These are phyloP conservation scores for Ophonus ardosiacus DNA, from an alignment of 2,888 invertebrate species.

Conservation along the genomic window DNA sequence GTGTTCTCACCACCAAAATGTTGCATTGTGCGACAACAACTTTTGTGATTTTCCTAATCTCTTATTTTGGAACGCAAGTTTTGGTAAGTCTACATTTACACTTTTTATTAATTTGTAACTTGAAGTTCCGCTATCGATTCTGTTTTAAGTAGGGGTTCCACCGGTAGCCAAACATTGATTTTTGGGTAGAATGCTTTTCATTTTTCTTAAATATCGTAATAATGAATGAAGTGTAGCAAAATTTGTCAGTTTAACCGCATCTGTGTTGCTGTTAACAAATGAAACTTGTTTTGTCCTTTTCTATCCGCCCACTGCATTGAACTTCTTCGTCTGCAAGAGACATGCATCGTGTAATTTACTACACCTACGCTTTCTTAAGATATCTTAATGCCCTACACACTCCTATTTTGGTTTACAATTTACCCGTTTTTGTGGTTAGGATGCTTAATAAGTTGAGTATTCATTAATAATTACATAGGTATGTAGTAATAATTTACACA, in stretches of 20 bases:
- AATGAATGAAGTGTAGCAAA: not conserved
- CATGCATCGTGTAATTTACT: slow-evolving; percentile 38
- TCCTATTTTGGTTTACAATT: not conserved
- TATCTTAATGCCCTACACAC: slow-evolving; percentile 19
- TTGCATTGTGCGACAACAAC: slow-evolving; percentile 81
- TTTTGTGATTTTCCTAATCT: slow-evolving; percentile 79
- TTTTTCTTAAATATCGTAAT: slow-evolving; percentile 29
- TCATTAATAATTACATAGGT: not conserved
- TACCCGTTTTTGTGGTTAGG: not conserved
- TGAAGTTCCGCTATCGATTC: slow-evolving; percentile 41
- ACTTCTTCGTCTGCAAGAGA: slow-evolving; percentile 22
- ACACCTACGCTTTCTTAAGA: slow-evolving; percentile 26
- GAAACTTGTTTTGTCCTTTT: slow-evolving; percentile 24
- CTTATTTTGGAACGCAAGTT: slow-evolving; percentile 68
- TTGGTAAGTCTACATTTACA: slow-evolving; percentile 66
- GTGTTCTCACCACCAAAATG: slow-evolving; percentile 76
- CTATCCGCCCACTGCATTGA: slow-evolving; percentile 28
- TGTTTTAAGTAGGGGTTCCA: slow-evolving; percentile 40
- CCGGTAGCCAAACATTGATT: slow-evolving; percentile 47
- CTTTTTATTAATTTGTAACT: slow-evolving; percentile 65
- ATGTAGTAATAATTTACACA: not conserved
- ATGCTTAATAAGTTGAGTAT: not conserved
- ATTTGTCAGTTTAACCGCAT: slow-evolving; percentile 21
- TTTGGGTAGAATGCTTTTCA: slow-evolving; percentile 38
- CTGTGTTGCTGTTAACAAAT: slow-evolving; percentile 1